Evolutionary conservation across 2,797 vertebrate genomes (phyloP), one percentile per base, ranked within the genome.

Genomic region (Yasuhikotakia modesta): DNA sequence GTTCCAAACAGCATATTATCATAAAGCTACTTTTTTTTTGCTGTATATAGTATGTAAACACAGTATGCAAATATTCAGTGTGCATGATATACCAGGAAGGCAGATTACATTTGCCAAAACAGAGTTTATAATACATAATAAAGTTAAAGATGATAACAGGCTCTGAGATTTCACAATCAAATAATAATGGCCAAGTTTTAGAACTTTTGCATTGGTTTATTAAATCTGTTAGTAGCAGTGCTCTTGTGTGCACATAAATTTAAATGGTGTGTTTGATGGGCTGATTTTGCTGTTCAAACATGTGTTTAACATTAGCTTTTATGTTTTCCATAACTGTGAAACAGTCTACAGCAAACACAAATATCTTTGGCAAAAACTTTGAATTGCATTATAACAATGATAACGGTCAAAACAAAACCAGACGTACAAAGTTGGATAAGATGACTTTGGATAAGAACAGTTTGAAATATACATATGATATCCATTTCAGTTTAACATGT

Each of bases 271-370:
- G 60, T 64, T 64, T 64, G 43, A 50, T 53, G 46, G 46, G 50
- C 16, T 39, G 14, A 22, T 45, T 63, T 43, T 55, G 32, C 5
- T 55, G 21, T 65, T 74, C 32, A 53, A 52, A 53, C 46, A 65
- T 53, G 32, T 55, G 72, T 55, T 74, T 21, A 12, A 43, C 10
- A 27, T 64, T 65, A 65, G 48, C 21, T 65, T 74, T 74, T 22
- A 43, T 53, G 46, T 64, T 74, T 74, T 8, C 48, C 6, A 4
- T 43, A 65, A 65, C 61, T 74, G 11, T 17, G 22, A 53, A 65
- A 43, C 60, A 35, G 16, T 63, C 17, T 16, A 19, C 14, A 10
- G n/a, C 60, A 63, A 63, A 63, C 30, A 63, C 60, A 39, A 35
- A 63, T 35, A 63, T 63, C 57, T 14, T n/a, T 39, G 11, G 60